Evolutionary conservation across 1,140 invertebrate species (phyloP).

Genomic region (Bombus sibiricus): DNA sequence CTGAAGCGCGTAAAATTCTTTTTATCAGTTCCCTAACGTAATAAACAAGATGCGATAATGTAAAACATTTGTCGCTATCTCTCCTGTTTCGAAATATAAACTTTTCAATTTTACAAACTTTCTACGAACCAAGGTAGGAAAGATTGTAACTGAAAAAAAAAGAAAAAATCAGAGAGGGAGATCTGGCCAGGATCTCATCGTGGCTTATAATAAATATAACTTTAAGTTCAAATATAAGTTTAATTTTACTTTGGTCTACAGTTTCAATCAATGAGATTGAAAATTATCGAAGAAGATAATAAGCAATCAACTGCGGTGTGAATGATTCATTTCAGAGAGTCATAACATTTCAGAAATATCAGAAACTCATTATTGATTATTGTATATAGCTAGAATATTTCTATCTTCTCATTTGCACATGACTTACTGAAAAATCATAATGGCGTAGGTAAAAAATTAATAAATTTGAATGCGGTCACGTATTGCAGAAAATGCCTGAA

Average conservation of each 20-base stretch:
- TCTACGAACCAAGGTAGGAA: neutral
- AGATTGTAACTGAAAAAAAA: neutral
- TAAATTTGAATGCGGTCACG: too few species aligned
- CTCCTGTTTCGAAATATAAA: neutral
- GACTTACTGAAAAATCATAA: too few species aligned
- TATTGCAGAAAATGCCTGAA: too few species aligned
- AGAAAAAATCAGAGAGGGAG: neutral
- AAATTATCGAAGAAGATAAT: neutral
- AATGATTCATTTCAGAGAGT: neutral
- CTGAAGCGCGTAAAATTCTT: neutral
- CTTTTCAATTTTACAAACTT: neutral
- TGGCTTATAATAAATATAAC: too few species aligned
- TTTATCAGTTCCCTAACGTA: neutral
- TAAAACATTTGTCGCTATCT: neutral
- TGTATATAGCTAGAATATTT: neutral
- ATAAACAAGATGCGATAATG: neutral
- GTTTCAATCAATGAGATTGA: neutral
- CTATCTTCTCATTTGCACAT: neutral
- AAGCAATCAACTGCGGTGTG: neutral
- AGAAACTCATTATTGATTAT: too few species aligned
- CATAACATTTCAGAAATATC: too few species aligned
- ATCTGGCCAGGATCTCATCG: too few species aligned
- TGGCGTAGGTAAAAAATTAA: too few species aligned
- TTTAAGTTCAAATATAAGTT: neutral
- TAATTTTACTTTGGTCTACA: neutral